Evolutionary conservation across 2,888 invertebrate species (phyloP).

Genomic region (Scaptomyza caliginosa): DNA sequence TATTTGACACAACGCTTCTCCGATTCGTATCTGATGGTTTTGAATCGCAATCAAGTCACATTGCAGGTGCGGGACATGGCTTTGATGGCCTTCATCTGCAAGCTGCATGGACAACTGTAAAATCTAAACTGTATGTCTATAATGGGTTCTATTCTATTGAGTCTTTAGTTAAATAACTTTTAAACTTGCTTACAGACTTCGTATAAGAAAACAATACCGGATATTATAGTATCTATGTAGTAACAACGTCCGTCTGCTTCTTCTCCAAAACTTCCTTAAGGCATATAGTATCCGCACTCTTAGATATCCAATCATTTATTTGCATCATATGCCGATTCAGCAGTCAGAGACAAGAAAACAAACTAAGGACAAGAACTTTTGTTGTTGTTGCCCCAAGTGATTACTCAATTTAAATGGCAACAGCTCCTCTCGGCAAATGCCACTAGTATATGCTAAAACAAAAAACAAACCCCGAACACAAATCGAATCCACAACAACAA

Average conservation of each 20-base stretch:
- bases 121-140: neutral
- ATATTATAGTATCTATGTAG: too few relatives aligned
- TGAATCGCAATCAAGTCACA: constrained; percentile 84
- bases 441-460: constrained; percentile 23
- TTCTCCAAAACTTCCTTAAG: too few relatives aligned
- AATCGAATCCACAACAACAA: constrained; percentile 58
- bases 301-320: constrained; percentile 53
- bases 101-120: constrained; percentile 8
- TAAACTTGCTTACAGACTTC: neutral
- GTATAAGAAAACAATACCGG: neutral
- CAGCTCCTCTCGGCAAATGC: constrained; percentile 17
- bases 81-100: constrained; percentile 82
- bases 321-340: constrained; percentile 36
- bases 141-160: neutral
- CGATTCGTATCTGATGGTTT: constrained; percentile 83
- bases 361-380: constrained; percentile 42
- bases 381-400: constrained; percentile 72
- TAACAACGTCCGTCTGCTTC: neutral
- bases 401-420: constrained; percentile 79
- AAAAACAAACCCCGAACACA: constrained; percentile 34
- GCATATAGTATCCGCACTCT: too few relatives aligned
- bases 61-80: constrained; percentile 84
- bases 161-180: neutral
- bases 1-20: constrained; percentile 84
- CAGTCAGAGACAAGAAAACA: constrained; percentile 6